Evolutionary conservation across 2,797 vertebrate species (phyloP), one percentile per base, ranked within the genome.

Genomic region (Galaxias olidus): DNA sequence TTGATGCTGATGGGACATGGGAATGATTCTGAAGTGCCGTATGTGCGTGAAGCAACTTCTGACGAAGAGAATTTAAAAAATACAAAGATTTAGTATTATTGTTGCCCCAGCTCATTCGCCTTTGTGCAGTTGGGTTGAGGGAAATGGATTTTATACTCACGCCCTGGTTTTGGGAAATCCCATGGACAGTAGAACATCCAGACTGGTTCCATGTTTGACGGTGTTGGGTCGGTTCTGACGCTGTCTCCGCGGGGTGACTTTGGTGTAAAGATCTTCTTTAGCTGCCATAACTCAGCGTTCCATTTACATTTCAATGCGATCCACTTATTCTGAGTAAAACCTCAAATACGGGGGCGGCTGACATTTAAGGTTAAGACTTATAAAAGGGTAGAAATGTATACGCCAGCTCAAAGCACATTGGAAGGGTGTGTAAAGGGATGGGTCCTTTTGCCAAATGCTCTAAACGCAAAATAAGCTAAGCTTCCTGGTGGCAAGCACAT

Each of bases 101-200:
- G 30, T 2, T 30, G 30, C 30, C 30, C 30, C 30, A 2, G 30
- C 6, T 30, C 30, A 30, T 30, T 30, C 30, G 30, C 30, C 30
- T 30, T 30, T 18, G 68, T 50, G 54, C 59, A 65, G 79, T 69
- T 30, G 30, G 6, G 30, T 30, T 30, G 30, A 30, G 30, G 30
- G 6, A 30, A 59, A 47, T 56, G 41, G 30, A 52, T 20, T 59
- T 77, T 57, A 50, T 85, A 98, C 96, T 98, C 90, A 98, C 96
- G 96, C 96, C 87, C 96, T 94, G 75, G 93, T 93, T 85, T 92
- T 94, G 69, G 96, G 95, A 86, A 98, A 98, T 59, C 96, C 96
- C 96, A 98, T 97, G 81, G 96, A 95, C 72, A 98, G 93, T 68
- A 97, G 93, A 80, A 97, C 93, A 70, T 97, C 96, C 87, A 97